phyloP scores from a whole-genome alignment of 37 sponge, comb jelly and placozoan species.

The Beroe forskalii region DNA sequence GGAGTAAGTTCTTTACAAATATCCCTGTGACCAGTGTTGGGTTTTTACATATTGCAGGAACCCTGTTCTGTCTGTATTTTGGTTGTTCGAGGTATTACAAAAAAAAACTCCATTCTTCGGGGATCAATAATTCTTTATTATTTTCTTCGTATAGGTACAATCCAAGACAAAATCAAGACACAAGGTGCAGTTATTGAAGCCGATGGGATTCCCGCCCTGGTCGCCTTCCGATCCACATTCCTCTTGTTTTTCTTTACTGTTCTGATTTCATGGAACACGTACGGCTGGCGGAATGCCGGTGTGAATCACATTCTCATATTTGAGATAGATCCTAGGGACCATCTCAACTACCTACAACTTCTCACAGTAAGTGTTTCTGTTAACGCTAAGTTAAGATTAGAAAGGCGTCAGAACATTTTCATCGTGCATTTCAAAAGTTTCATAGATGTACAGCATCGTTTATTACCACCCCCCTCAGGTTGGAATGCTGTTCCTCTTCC shows the following conservation, averaged over 20 bases:
- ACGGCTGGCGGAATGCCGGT: slow-evolving; percentile 76
- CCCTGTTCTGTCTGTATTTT: no score
- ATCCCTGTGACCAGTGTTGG: no score
- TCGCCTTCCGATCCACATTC: slow-evolving; percentile 66
- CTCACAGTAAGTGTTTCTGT: slow-evolving; percentile 70
- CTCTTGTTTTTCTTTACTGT: slow-evolving; percentile 69
- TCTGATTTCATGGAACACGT: slow-evolving; percentile 70
- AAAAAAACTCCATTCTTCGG: no score
- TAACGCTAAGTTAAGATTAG: no score
- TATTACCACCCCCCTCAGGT: neutral
- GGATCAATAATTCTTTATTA: no score
- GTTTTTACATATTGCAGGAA: no score
- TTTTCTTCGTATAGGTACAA: no score
- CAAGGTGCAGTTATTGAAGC: neutral
- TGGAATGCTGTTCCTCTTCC: slow-evolving; percentile 43
- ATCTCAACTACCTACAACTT: slow-evolving; percentile 75
- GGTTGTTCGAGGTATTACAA: no score
- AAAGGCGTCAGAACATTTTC: no score
- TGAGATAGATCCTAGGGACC: slow-evolving; percentile 83
- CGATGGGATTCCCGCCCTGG: slow-evolving; percentile 43
- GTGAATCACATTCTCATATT: slow-evolving; percentile 93
- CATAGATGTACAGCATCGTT: no score
- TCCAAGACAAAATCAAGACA: slow-evolving; percentile 3
- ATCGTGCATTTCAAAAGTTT: no score
- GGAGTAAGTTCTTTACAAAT: no score